phyloP scores from a whole-genome alignment of 2,113 vertebrate species.

The Lutjanus erythropterus region DNA sequence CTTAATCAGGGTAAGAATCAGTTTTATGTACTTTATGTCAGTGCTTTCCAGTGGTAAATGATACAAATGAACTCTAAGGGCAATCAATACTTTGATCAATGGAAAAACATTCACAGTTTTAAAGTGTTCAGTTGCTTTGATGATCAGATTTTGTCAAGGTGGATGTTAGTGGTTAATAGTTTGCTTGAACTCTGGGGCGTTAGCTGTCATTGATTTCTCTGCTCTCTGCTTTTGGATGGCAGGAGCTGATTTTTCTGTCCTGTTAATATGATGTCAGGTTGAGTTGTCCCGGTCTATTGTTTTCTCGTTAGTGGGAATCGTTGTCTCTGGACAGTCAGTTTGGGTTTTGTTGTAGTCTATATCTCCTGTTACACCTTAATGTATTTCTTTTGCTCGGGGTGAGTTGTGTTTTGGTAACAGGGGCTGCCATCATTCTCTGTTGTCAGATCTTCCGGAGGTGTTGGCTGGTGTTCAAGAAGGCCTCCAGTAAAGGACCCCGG shows the following conservation, averaged over 20 bases:
- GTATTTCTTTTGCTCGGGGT: background rate
- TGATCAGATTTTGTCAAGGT: constrained; percentile 6
- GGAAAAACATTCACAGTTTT: background rate
- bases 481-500: constrained; percentile 97
- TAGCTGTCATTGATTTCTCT: background rate
- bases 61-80: constrained; percentile 25
- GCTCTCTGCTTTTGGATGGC: background rate
- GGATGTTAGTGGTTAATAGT: background rate
- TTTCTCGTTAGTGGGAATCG: background rate
- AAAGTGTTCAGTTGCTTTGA: constrained; percentile 10
- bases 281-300: background rate
- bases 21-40: constrained; percentile 3
- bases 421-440: constrained; percentile 62
- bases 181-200: background rate
- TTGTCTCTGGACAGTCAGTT: constrained; percentile 9
- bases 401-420: constrained; percentile 30
- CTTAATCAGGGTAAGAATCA: constrained; percentile 8
- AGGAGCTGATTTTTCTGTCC: background rate
- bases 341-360: constrained; percentile 20
- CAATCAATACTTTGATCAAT: constrained; percentile 15
- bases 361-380: constrained; percentile 16
- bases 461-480: constrained; percentile 99
- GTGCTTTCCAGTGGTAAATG: constrained; percentile 19
- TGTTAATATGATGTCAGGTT: constrained; percentile 12
- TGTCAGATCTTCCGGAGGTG: constrained; percentile 96